Evolutionary conservation across 2,797 vertebrate species (phyloP).

Genomic region (Mallotus villosus): DNA sequence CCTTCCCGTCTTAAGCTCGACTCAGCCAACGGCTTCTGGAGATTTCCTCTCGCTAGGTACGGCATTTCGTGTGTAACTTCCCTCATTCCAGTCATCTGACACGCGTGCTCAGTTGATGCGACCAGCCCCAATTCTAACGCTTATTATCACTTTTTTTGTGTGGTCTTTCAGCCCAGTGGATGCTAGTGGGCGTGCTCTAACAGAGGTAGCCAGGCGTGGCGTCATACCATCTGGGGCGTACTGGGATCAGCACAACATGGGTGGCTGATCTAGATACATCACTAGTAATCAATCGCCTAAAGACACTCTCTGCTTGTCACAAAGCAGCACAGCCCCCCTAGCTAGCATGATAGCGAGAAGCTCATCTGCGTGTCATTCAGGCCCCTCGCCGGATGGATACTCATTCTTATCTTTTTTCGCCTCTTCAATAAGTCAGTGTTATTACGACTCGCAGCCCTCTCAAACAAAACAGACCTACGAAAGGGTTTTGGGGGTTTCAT

Average conservation of each 20-base stretch:
- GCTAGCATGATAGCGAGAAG: constrained; percentile 43
- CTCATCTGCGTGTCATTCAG: constrained; percentile 7
- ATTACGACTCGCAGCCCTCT: constrained; percentile 7
- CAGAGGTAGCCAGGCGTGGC: constrained; percentile 52
- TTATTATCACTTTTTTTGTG: constrained; percentile 62
- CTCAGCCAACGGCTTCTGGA: constrained; percentile 25
- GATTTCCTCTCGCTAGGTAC: constrained; percentile 37
- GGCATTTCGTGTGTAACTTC: constrained; percentile 41
- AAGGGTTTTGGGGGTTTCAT: constrained; percentile 53
- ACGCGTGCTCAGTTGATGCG: constrained; percentile 13
- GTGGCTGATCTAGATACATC: constrained; percentile 70
- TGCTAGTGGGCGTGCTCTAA: constrained; percentile 51
- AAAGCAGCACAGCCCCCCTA: constrained; percentile 48
- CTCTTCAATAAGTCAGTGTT: constrained; percentile 33
- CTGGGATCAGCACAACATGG: constrained; percentile 59
- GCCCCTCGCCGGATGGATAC: constrained; percentile 7
- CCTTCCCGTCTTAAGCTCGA: constrained; percentile 18
- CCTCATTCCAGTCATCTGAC: constrained; percentile 29
- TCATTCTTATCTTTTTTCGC: constrained; percentile 1
- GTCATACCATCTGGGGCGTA: constrained; percentile 61
- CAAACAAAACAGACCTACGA: constrained; percentile 37
- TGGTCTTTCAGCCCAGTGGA: constrained; percentile 37
- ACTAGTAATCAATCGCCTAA: constrained; percentile 60
- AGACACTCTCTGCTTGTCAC: constrained; percentile 51
- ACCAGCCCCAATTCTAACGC: constrained; percentile 38